Base-by-base conservation (phyloP, 2,888 invertebrate genomes). In the Tinea pellionella region DNA sequence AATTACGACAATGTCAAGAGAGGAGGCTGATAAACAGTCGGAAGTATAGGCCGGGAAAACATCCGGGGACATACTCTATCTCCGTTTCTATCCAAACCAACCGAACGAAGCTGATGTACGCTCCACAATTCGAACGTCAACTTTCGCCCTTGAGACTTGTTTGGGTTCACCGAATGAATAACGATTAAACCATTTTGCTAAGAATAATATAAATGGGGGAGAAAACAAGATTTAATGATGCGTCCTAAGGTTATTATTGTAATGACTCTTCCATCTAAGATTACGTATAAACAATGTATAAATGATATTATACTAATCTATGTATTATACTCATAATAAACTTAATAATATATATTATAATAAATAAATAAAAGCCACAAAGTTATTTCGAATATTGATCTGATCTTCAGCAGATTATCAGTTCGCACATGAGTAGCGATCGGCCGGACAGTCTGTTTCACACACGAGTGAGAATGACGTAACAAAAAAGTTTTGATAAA, bases 1-100 rank as follows among this genome's bases (percentile, higher is more conserved):
- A 73, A 73, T 68, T 65, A 66, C 62, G 66, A 69, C 65, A 66
- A 65, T 68, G 68, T 72, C 70, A 71, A 70, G 68, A 69, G 66
- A 68, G 67, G 66, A 68, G 67, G 67, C 64, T 71, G 67, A 71
- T 71, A 70, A 68, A 69, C 68, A 65, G 69, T 65, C 68, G 69
- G 69, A 71, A 71, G 67, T 66, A 67, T 63, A 65, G 68, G 66
- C 63, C 66, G 66, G 63, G 67, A 70, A 73, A 77, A 75, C 72
- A 75, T 75, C 71, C 72, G 71, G 67, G 59, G 51, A 18, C 30
- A 37, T 58, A 51, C 57, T 32, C 57, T 32, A 32, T 32, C 47
- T 47, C 16, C 47, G 13, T 16, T 47, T 16, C 47, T 47, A 9
- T 47, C 47, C 16, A 7, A 47, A n/a, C 47, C 13, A 47, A 47